A percentile compares a stretch with the other conserved stretches of the same genome.
Conservation (phyloP, 2,888 invertebrate genomes). For the Stenodera caucasica region DNA sequence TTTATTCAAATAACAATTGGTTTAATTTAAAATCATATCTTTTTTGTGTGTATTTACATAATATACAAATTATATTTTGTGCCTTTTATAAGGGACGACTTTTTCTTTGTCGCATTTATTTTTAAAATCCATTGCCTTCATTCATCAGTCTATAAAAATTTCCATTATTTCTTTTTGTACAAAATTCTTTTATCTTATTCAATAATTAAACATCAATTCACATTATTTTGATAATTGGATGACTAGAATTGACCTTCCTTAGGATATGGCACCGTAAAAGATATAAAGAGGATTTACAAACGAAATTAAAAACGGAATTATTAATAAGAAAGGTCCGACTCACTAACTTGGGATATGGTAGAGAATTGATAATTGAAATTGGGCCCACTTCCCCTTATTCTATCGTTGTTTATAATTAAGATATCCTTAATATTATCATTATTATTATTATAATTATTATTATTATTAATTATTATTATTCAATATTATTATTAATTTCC, state of each 20-base stretch:
- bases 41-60: slow-evolving; percentile 47
- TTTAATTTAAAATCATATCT: slow-evolving; percentile 37
- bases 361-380: slow-evolving; percentile 10
- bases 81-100: slow-evolving; percentile 23
- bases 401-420: slow-evolving; percentile 13
- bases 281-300: not conserved
- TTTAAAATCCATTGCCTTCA: slow-evolving; percentile 19
- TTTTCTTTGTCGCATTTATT: slow-evolving; percentile 11
- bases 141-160: slow-evolving; percentile 34
- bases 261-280: not conserved
- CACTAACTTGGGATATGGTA: slow-evolving; percentile 18
- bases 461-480: not conserved
- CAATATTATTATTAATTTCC: not conserved
- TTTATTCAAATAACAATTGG: slow-evolving; percentile 47
- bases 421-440: not conserved
- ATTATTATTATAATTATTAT: too few species aligned
- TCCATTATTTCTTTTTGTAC: slow-evolving; percentile 13
- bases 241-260: slow-evolving; percentile 18
- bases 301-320: not conserved
- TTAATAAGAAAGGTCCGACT: not conserved
- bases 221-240: slow-evolving; percentile 28
- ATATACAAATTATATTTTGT: slow-evolving; percentile 42
- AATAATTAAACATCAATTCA: slow-evolving; percentile 30
- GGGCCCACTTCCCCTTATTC: slow-evolving; percentile 20
- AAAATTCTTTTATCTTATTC: slow-evolving; percentile 18